Percentiles rank a stretch among this genome's conserved stretches.
phyloP scores from a whole-genome alignment of 2,888 invertebrate species.

The Volucella bombylans region DNA sequence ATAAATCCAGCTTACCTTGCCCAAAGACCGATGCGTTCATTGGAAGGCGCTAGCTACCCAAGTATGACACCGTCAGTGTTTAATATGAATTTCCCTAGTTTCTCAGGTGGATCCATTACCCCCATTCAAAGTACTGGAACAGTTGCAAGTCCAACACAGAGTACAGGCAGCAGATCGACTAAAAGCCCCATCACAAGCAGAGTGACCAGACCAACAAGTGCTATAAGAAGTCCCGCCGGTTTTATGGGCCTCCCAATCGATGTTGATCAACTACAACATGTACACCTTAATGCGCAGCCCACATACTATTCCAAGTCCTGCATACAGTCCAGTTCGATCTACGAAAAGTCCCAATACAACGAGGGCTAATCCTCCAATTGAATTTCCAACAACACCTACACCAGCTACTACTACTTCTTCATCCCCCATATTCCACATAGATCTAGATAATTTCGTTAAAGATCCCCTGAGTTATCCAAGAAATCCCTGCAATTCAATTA shows the following conservation, averaged over 20 bases:
- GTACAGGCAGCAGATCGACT: constrained; percentile 37
- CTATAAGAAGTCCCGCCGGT: constrained; percentile 40
- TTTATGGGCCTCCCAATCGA: constrained; percentile 61
- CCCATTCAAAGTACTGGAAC: constrained; percentile 46
- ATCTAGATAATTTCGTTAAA: constrained; percentile 57
- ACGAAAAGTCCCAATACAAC: constrained; percentile 48
- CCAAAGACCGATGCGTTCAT: constrained; percentile 40
- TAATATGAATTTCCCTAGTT: constrained; percentile 53
- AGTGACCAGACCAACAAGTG: constrained; percentile 43
- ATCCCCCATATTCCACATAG: constrained; percentile 32
- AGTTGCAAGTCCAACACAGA: constrained; percentile 50
- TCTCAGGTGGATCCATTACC: constrained; percentile 65
- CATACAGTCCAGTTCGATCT: constrained; percentile 57
- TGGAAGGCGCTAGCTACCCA: constrained; percentile 44
- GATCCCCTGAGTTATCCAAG: constrained; percentile 56
- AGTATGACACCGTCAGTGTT: constrained; percentile 43
- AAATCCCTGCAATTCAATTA: constrained; percentile 9
- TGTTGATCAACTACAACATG: constrained; percentile 60
- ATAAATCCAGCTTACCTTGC: constrained; percentile 54
- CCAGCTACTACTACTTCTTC: constrained; percentile 4
- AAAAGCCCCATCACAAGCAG: constrained; percentile 66
- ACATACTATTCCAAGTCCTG: constrained; percentile 54
- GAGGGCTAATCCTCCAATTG: not conserved
- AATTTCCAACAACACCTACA: not conserved
- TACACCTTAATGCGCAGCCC: constrained; percentile 44